Percentiles rank a stretch among this genome's conserved stretches.
phyloP scores from a whole-genome alignment of 1,140 invertebrate genomes.

The Caenorhabditis inopinata region DNA sequence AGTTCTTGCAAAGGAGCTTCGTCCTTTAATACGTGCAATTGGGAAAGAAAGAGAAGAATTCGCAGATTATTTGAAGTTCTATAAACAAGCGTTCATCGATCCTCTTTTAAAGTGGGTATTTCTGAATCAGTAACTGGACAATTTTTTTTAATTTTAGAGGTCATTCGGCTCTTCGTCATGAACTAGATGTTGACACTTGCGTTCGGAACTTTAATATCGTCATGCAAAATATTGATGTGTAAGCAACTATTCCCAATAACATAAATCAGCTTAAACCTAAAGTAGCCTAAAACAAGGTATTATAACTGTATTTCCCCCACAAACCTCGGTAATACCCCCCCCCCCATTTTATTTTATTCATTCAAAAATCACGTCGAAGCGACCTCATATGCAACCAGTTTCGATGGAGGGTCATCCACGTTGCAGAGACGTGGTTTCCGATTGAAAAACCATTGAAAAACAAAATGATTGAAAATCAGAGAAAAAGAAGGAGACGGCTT shows the following conservation, averaged over 20 bases:
- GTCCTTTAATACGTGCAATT: conserved; percentile 14
- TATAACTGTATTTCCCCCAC: no score
- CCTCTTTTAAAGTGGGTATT: conserved; percentile 38
- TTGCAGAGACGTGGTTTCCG: no score
- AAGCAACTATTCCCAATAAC: background rate
- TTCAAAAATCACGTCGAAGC: no score
- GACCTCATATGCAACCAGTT: no score
- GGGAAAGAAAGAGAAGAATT: conserved; percentile 17
- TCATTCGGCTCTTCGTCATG: background rate
- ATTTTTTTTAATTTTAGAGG: background rate
- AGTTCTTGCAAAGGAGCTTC: conserved; percentile 29
- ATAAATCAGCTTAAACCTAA: background rate
- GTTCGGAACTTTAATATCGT: background rate
- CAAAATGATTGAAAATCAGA: no score
- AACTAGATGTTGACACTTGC: background rate
- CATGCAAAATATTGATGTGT: conserved; percentile 19
- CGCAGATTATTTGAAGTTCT: conserved; percentile 36
- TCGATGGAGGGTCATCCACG: no score
- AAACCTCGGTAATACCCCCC: no score
- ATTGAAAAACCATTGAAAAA: no score
- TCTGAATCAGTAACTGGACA: background rate
- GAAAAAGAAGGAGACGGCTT: no score
- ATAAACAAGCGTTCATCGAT: conserved; percentile 41
- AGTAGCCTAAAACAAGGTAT: no score
- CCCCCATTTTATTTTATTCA: no score